These are phyloP conservation scores for Macropus fuliginosus DNA, from an alignment of 2,797 vertebrate genomes.

Conservation along the genomic window DNA sequence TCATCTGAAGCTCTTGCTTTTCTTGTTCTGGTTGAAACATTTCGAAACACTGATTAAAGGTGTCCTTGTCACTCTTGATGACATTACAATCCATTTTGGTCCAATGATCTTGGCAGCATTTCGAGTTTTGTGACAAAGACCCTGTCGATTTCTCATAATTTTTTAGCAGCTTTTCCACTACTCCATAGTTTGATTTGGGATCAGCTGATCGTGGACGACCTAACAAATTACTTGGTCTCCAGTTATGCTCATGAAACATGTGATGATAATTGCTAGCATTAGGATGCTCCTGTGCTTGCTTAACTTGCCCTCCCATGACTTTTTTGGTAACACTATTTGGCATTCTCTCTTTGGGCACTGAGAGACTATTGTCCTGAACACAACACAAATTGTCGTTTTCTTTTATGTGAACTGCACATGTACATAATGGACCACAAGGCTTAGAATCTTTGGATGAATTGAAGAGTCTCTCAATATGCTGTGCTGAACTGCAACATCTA, in stretches of 20 bases:
- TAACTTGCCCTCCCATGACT: slow-evolving; percentile 73
- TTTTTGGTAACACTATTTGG: slow-evolving; percentile 65
- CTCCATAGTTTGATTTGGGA: slow-evolving; percentile 96
- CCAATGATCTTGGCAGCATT: slow-evolving; percentile 80
- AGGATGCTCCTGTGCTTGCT: slow-evolving; percentile 83
- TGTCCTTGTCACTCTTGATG: slow-evolving; percentile 79
- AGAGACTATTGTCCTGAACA: slow-evolving; percentile 66
- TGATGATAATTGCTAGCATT: slow-evolving; percentile 80
- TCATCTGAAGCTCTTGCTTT: slow-evolving; percentile 84
- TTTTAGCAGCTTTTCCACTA: slow-evolving; percentile 95
- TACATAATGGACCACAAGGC: slow-evolving; percentile 23
- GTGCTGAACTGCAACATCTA: slow-evolving; percentile 83
- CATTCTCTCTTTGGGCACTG: slow-evolving; percentile 73
- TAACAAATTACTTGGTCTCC: slow-evolving; percentile 94
- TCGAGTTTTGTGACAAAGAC: slow-evolving; percentile 80
- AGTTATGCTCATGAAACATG: slow-evolving; percentile 90
- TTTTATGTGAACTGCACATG: slow-evolving; percentile 51
- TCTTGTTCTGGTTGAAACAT: slow-evolving; percentile 87
- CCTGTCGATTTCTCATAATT: slow-evolving; percentile 90
- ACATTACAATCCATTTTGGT: slow-evolving; percentile 78
- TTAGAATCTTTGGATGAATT: slow-evolving; percentile 77
- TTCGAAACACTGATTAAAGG: slow-evolving; percentile 87
- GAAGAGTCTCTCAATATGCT: slow-evolving; percentile 78
- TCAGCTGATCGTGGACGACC: slow-evolving; percentile 94
- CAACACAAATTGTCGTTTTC: slow-evolving; percentile 57